Conservation (phyloP, 2,797 vertebrate genomes). For the Hoplostethus mediterraneus region DNA sequence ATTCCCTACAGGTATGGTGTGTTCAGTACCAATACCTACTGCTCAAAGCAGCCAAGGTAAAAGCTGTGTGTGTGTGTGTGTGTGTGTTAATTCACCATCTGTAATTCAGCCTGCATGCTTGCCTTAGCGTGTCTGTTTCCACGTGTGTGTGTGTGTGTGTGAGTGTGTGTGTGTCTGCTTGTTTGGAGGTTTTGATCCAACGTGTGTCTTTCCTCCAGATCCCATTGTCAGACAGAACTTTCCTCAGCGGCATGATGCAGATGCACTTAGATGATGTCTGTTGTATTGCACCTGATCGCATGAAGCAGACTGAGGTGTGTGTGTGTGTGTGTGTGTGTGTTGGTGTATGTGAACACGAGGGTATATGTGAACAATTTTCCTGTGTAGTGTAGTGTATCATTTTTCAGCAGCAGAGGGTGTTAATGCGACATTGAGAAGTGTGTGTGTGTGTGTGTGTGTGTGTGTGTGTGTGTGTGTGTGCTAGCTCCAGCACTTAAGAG, state of each 20-base stretch:
- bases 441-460: constrained; percentile 13
- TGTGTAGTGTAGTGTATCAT: constrained; percentile 2
- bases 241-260: constrained; percentile 54
- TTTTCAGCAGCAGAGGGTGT: constrained; percentile 27
- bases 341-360: not conserved
- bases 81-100: constrained; percentile 60
- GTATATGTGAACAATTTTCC: not conserved
- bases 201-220: constrained; percentile 24
- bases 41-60: constrained; percentile 85
- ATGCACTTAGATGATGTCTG: constrained; percentile 31
- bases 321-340: constrained; percentile 1
- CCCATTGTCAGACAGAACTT: constrained; percentile 42
- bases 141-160: constrained; percentile 17
- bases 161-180: not conserved
- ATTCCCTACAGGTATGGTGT: constrained; percentile 83
- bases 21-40: constrained; percentile 78
- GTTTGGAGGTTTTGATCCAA: not conserved
- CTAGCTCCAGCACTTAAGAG: constrained; percentile 29
- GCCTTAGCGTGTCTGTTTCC: constrained; percentile 27
- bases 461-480: constrained; percentile 3
- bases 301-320: constrained; percentile 14
- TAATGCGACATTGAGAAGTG: constrained; percentile 18
- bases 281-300: constrained; percentile 27
- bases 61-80: constrained; percentile 74
- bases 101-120: constrained; percentile 65